Evolutionary conservation across 2,797 vertebrate genomes (phyloP).

Genomic region (Pseudomugil gertrudae): DNA sequence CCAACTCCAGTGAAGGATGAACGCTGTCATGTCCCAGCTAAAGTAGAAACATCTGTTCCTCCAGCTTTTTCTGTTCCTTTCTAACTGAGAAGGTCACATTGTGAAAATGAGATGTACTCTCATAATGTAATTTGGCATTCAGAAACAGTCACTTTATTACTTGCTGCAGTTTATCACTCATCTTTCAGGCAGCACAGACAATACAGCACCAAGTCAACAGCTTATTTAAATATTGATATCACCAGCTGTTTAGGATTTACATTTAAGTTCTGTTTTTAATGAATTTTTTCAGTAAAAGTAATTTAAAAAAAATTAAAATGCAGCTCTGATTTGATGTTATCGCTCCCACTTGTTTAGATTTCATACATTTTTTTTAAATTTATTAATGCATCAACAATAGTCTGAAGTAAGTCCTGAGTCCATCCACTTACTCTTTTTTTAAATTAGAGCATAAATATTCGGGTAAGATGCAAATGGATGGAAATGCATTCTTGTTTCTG

Average conservation of each 20-base stretch:
- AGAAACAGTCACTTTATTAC: conserved; percentile 14
- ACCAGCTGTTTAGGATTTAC: no score
- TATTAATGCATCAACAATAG: no score
- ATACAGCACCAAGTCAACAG: not conserved
- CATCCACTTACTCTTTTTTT: not conserved
- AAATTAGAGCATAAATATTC: not conserved
- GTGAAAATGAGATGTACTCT: conserved; percentile 17
- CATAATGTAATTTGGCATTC: conserved; percentile 28
- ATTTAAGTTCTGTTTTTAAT: no score
- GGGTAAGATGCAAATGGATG: conserved; percentile 39
- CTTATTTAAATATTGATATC: no score
- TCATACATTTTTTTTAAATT: not conserved
- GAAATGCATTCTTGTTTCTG: conserved; percentile 37
- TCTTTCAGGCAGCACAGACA: conserved; percentile 3
- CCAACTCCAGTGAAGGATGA: not conserved
- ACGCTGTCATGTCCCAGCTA: not conserved
- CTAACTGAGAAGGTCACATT: conserved; percentile 23
- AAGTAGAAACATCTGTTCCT: conserved; percentile 1
- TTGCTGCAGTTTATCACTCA: conserved; percentile 7
- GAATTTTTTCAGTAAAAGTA: no score
- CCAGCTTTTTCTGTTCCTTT: conserved; percentile 6
- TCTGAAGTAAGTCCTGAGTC: not conserved
- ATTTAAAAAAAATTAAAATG: not conserved
- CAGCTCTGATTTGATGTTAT: no score
- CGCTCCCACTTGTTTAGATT: not conserved